phyloP scores from a whole-genome alignment of 2,888 invertebrate genomes.

The Lithophane socia region DNA sequence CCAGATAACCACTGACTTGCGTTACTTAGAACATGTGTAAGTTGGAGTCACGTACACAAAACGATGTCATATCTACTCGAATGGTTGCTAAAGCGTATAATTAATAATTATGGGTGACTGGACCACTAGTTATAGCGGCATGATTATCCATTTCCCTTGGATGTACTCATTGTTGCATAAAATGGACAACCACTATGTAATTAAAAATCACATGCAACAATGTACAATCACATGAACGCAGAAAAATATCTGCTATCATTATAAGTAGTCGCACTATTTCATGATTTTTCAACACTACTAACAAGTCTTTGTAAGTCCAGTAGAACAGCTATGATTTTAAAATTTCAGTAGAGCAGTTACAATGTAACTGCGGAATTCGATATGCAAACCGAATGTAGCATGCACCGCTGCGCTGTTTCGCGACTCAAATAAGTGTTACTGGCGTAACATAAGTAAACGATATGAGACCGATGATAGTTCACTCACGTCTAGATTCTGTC shows the following conservation, averaged over 20 bases:
- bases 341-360: slow-evolving; percentile 25
- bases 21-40: slow-evolving; percentile 14
- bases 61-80: slow-evolving; percentile 37
- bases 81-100: slow-evolving; percentile 46
- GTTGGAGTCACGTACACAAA: slow-evolving; percentile 22
- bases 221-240: background rate
- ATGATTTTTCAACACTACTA: slow-evolving; percentile 22
- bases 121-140: slow-evolving; percentile 24
- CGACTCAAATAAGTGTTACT: slow-evolving; percentile 70
- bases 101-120: slow-evolving; percentile 25
- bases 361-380: slow-evolving; percentile 61
- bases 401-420: slow-evolving; percentile 62
- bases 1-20: slow-evolving; percentile 15
- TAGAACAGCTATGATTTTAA: slow-evolving; percentile 27
- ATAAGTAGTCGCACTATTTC: background rate
- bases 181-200: slow-evolving; percentile 7
- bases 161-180: slow-evolving; percentile 21
- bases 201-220: background rate
- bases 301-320: slow-evolving; percentile 20
- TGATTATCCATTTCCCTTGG: slow-evolving; percentile 50
- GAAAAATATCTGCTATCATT: slow-evolving; percentile 6
- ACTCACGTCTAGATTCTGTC: slow-evolving; percentile 59
- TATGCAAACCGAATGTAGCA: slow-evolving; percentile 65
- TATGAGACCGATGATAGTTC: slow-evolving; percentile 52
- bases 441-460: slow-evolving; percentile 68